These are phyloP conservation scores for Colostygia pectinataria DNA, from an alignment of 2,888 invertebrate species.

Conservation along the genomic window DNA sequence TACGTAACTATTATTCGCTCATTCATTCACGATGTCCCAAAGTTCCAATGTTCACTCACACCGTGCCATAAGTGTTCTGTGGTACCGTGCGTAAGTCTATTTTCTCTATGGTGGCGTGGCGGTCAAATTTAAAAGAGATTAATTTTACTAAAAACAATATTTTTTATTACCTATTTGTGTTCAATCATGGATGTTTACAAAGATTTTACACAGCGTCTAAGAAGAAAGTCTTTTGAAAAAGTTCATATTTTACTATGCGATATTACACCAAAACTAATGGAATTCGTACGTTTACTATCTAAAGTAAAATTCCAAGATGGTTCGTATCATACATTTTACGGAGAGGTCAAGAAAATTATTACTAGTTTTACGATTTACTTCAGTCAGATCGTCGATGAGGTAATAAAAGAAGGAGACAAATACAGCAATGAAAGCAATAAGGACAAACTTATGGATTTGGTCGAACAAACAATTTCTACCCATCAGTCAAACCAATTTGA, in stretches of 20 bases:
- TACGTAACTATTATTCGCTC: too few species aligned
- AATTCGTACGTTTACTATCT: conserved; percentile 44
- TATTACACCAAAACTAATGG: conserved; percentile 44
- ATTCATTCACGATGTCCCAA: too few species aligned
- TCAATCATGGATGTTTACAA: conserved; percentile 50
- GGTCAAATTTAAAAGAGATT: conserved; percentile 29
- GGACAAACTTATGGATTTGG: conserved; percentile 42
- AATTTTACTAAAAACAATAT: too few species aligned
- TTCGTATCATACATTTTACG: conserved; percentile 53
- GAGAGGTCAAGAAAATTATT: conserved; percentile 52
- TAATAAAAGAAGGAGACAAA: conserved; percentile 47
- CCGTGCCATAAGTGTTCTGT: neutral
- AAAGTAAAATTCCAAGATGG: conserved; percentile 47
- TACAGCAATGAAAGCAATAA: conserved; percentile 37
- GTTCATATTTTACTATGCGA: conserved; percentile 47
- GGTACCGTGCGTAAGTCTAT: too few species aligned
- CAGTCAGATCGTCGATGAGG: conserved; percentile 46
- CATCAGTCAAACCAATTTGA: conserved; percentile 44
- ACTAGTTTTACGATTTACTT: conserved; percentile 52
- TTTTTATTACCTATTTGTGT: neutral
- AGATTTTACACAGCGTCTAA: conserved; percentile 50
- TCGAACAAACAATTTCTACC: conserved; percentile 46
- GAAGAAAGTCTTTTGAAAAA: conserved; percentile 43
- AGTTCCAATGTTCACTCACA: too few species aligned
- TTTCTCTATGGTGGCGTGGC: too few species aligned